phyloP scores from a whole-genome alignment of 2,113 vertebrate genomes.

The Poecile atricapillus region DNA sequence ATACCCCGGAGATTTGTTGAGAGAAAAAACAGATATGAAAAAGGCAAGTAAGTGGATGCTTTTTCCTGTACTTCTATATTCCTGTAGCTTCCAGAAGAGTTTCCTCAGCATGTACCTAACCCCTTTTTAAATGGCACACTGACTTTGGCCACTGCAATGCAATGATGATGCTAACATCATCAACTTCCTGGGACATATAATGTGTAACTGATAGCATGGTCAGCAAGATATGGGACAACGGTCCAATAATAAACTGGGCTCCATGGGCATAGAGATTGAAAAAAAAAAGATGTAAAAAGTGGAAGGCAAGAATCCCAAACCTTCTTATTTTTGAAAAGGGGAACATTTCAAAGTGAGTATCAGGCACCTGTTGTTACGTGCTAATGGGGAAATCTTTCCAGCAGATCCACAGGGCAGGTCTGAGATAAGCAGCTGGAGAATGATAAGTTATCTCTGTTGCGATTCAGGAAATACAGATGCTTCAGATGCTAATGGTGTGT shows the following conservation, averaged over 20 bases:
- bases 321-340: background rate
- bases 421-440: constrained; percentile 56
- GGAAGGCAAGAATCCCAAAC: background rate
- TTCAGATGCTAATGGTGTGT: constrained; percentile 58
- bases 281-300: background rate
- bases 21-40: background rate
- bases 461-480: constrained; percentile 54
- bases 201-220: background rate
- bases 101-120: background rate
- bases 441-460: constrained; percentile 53
- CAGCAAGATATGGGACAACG: fast-evolving
- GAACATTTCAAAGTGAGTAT: constrained; percentile 4
- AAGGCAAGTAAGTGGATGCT: background rate
- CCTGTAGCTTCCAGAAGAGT: background rate
- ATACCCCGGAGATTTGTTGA: background rate
- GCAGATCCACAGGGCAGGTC: constrained; percentile 20
- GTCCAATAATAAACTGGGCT: background rate
- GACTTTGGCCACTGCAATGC: background rate
- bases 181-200: background rate
- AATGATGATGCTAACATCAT: background rate
- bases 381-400: constrained; percentile 29
- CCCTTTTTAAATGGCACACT: background rate
- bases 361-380: constrained; percentile 19
- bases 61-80: background rate
- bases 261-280: background rate